Evolutionary conservation across 2,888 invertebrate species (phyloP), one percentile per base, ranked within the genome.

Genomic region (Pyralis farinalis): DNA sequence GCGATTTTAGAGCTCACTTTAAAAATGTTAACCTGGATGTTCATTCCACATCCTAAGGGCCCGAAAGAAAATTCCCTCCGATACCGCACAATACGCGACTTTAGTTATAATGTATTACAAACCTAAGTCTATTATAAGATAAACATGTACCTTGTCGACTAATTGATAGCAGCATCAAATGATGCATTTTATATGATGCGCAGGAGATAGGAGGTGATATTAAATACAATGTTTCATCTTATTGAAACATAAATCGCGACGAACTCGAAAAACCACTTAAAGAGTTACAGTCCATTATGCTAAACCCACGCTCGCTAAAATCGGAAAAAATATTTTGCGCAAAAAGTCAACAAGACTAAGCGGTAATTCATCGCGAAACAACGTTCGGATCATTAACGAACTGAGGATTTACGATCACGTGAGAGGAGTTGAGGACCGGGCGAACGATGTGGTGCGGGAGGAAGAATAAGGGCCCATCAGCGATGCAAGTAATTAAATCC

Each of bases 401-500:
- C 64, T 60, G 63, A 77, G 76, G 75, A 84, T 86, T 86, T 86
- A 87, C 84, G 85, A 84, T 78, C 84, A 79, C 79, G 80, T 71
- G 71, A 67, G 68, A 51, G 58, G 49, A 54, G 45, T 33, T 16
- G 12, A 12, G 11, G 12, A 46, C 41, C 44, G 50, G 46, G 56
- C 52, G 43, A 55, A 58, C 55, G 53, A 51, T 53, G 52, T 53
- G 56, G 52, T 53, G 62, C 54, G 63, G 58, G 59, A 55, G 47
- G 45, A 43, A 53, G 49, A 53, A 45, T 43, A 55, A 58, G 61
- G 54, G 63, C 63, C 66, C 75, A 77, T 78, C 77, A 71, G 62
- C 67, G 74, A 73, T 76, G 74, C 81, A 80, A 77, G 78, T 84
- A 86, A 87, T 87, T 86, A 85, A 86, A 87, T 77, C 73, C 77